Evolutionary conservation across 2,113 vertebrate species (phyloP).

Genomic region (Chloropsis cyanopogon): DNA sequence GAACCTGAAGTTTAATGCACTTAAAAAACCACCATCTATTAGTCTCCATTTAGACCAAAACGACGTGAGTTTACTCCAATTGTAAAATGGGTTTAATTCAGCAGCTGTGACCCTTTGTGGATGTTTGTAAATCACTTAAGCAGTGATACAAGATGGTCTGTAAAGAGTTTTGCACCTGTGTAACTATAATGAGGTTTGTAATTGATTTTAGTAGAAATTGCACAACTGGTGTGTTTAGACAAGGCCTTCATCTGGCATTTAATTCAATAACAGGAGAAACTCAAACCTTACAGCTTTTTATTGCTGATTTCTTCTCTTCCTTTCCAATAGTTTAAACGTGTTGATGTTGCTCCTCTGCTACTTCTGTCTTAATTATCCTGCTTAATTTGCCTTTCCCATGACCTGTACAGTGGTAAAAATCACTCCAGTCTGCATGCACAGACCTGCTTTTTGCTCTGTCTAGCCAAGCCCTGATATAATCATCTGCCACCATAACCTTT

Average conservation of each 20-base stretch:
- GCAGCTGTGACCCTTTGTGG: background rate
- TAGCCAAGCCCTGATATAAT: background rate
- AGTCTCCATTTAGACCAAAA: background rate
- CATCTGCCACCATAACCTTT: background rate
- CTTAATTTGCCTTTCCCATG: background rate
- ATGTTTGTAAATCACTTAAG: background rate
- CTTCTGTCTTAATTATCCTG: background rate
- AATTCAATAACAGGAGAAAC: background rate
- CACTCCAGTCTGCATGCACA: background rate
- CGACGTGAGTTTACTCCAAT: background rate
- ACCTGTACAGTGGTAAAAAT: background rate
- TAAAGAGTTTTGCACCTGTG: background rate
- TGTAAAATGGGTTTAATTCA: background rate
- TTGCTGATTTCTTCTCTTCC: background rate
- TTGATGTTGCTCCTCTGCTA: background rate
- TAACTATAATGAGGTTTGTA: background rate
- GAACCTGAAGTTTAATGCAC: background rate
- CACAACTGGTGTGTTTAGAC: background rate
- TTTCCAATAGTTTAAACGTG: background rate
- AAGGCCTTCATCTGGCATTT: background rate
- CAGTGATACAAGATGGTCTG: background rate
- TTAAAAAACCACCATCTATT: background rate
- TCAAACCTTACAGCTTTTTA: background rate
- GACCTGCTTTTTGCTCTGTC: background rate
- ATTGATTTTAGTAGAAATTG: conserved; percentile 1